phyloP scores from a whole-genome alignment of 2,113 vertebrate genomes.

The Psammodynastes pulverulentus region DNA sequence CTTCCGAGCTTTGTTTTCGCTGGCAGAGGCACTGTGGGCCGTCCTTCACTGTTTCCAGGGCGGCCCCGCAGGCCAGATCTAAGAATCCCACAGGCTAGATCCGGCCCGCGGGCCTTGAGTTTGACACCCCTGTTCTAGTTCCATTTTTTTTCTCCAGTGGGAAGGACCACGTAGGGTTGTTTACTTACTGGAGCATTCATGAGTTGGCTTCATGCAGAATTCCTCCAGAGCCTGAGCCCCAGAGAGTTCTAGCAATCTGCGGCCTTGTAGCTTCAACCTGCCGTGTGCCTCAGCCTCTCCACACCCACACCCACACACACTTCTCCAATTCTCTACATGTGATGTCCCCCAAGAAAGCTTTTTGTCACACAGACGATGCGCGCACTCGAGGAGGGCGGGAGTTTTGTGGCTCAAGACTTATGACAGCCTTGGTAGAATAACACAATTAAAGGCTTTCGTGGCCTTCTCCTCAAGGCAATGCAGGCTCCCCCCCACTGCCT shows the following conservation, averaged over 20 bases:
- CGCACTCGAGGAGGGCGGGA: background rate
- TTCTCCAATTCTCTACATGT: background rate
- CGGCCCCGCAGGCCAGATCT: too few relatives aligned
- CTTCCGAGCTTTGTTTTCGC: too few relatives aligned
- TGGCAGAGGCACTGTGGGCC: too few relatives aligned
- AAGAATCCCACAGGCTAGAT: too few relatives aligned
- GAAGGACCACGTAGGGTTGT: background rate
- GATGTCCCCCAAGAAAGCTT: background rate
- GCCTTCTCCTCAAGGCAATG: background rate
- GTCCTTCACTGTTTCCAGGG: too few relatives aligned
- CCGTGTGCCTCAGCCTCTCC: background rate
- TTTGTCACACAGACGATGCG: background rate
- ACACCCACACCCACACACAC: background rate
- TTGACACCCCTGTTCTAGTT: background rate
- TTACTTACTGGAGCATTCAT: background rate
- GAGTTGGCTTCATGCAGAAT: background rate
- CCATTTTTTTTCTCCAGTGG: background rate
- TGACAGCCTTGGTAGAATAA: background rate
- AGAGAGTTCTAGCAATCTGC: background rate
- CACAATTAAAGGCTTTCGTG: background rate
- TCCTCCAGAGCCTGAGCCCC: background rate
- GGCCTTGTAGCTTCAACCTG: background rate
- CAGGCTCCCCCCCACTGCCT: background rate
- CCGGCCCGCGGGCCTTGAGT: too few relatives aligned
- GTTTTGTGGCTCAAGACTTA: background rate